These are phyloP conservation scores for Diachasmimorpha longicaudata DNA, from an alignment of 1,140 invertebrate species.

Conservation along the genomic window DNA sequence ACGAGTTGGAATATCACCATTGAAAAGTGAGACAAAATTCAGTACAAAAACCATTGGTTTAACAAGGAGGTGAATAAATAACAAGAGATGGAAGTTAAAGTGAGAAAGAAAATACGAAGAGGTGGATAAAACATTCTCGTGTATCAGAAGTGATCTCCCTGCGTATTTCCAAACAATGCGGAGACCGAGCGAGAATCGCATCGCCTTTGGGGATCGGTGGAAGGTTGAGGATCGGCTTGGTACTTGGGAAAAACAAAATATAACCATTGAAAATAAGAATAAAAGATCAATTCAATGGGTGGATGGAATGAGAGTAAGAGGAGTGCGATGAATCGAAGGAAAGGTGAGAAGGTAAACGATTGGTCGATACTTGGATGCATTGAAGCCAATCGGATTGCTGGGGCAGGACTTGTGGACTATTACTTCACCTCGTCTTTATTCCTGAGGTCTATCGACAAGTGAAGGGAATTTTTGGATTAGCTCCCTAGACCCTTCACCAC, in stretches of 20 bases:
- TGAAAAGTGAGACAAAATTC: conserved; percentile 19
- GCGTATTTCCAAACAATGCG: conserved; percentile 61
- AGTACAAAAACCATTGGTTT: not conserved
- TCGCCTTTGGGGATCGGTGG: conserved; percentile 26
- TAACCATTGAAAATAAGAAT: not conserved
- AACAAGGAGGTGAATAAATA: conserved; percentile 18
- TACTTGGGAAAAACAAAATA: not conserved
- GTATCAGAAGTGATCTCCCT: conserved; percentile 49
- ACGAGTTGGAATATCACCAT: not conserved
- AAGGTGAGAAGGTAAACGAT: conserved; percentile 27
- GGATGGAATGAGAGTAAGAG: not conserved
- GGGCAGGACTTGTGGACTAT: not conserved
- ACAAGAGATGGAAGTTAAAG: not conserved
- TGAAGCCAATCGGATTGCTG: conserved; percentile 11
- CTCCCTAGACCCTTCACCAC: too few species aligned
- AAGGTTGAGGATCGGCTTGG: conserved; percentile 9
- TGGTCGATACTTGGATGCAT: conserved; percentile 19
- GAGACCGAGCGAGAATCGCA: conserved; percentile 36
- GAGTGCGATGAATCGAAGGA: conserved; percentile 13
- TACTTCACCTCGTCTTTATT: too few species aligned
- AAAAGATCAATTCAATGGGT: not conserved
- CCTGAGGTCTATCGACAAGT: too few species aligned
- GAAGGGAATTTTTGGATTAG: too few species aligned
- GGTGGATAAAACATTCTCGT: conserved; percentile 27
- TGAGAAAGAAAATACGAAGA: not conserved